Evolutionary conservation across 2,888 invertebrate genomes (phyloP), one percentile per base, ranked within the genome.

Genomic region (Chrysolina haemoptera): DNA sequence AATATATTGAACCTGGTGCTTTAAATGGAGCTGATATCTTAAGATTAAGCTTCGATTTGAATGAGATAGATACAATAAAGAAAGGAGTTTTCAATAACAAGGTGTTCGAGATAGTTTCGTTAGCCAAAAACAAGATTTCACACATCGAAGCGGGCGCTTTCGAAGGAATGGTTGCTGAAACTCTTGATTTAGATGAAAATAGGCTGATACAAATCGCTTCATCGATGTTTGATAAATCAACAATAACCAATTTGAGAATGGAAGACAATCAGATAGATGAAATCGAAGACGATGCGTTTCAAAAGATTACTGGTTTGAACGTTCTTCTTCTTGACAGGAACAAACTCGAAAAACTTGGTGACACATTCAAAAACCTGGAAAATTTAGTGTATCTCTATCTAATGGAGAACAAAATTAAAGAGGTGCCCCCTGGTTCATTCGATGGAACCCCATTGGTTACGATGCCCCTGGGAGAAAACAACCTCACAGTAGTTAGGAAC

Each of bases 1-100:
- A 40, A 55, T 20, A 53, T n/a, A 40, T 68, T 6, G 55, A 53
- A 68, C 59, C 68, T 18, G 68, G 68, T n/a, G 68, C 68, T 35
- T 41, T 68, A 11, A 22, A 43, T 18, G 55, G 55, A 40, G 16
- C 55, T 9, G 41, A 35, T 18, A 41, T 68, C 40, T 20, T 20
- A 10, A 9, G 1, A 6, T 41, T 68, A 14, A 41, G 3, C 5
- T 14, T 68, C n/a, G 1, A 18, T 11, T 27, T 6, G 5, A 59
- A 68, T 14, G 10, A 20, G 1, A 55, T 68, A 5, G 55, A 55
- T n/a, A 41, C 20, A 40, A 20, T 68, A 2, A 68, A 68, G 20
- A 68, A 18, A 18, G 55, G 68, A 6, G 55, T 68, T 20, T 40
- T 59, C 18, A 55, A 55, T 55, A 1, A 68, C 12, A 68, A 14